Percentiles rank a stretch among this genome's conserved stretches.
Conservation (phyloP, 1,140 invertebrate genomes). For the Ostrea denselamellosa region DNA sequence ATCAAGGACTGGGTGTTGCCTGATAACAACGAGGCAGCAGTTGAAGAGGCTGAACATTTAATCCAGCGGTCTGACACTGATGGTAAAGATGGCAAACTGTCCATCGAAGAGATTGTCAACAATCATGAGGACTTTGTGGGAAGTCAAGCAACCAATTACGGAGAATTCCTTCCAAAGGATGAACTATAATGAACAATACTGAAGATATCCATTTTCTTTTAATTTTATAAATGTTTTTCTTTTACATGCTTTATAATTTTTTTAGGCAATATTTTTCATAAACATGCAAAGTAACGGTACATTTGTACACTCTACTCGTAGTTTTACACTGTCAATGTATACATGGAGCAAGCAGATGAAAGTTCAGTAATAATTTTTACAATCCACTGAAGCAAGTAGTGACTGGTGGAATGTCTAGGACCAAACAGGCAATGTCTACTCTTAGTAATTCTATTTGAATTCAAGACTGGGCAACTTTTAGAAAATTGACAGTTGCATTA, state of each 20-base stretch:
- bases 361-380: no score
- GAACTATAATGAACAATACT: conserved; percentile 54
- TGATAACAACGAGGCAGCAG: conserved; percentile 93
- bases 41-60: conserved; percentile 94
- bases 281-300: background rate
- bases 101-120: conserved; percentile 91
- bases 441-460: no score
- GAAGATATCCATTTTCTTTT: background rate
- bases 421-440: no score
- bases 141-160: conserved; percentile 97
- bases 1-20: conserved; percentile 94
- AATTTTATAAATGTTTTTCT: background rate
- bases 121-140: conserved; percentile 96
- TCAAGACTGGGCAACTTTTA: no score
- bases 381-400: no score
- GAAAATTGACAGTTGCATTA: no score
- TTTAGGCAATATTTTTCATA: background rate
- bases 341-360: background rate
- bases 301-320: background rate
- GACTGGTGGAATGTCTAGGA: no score
- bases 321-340: background rate
- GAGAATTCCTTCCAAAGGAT: conserved; percentile 87
- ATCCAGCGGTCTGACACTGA: conserved; percentile 90
- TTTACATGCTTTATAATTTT: conserved; percentile 7
- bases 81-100: conserved; percentile 90